Base-by-base conservation (phyloP, 2,113 vertebrate genomes). In the Hippocampus abdominalis region DNA sequence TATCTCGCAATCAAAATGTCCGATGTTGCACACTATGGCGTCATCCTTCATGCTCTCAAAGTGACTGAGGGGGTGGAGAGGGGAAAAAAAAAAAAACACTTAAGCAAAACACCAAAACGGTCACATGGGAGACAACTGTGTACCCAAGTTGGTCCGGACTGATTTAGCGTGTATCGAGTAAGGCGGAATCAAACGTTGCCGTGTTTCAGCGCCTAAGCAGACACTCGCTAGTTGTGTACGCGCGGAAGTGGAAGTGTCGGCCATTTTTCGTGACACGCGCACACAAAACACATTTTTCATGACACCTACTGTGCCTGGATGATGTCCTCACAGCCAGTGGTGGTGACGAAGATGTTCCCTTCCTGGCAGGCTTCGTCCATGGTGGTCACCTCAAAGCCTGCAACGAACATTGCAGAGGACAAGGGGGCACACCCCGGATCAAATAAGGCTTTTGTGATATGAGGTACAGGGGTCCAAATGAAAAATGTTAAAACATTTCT, bases 21-120 rank as follows among this genome's bases (percentile, higher is more conserved):
- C 97, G 4, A 98, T 99, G 85, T 99, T 99, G 76, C 97, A 99
- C 13, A 98, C 94, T 0, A 98, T 95, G 79, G 96, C 71, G 49
- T 98, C 97, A 36, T 99, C 97, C 82, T 98, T 97, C 97, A 98
- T 98, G 73, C 93, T 81, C 79, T 98, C 95, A 73, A 98, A 99
- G 90, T 99, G 97, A 51, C 97, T 98, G 85, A 16, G 9, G 23
- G 46, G 70, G 13, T 5, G 46, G 15, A 16, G 16, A 4, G 7
- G 10, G 7, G 23, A 42, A 23, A n/a, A 2, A 23, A 64, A 23
- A 2, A 10, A 13, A 13, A 18, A 39, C 39, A 4, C 15, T 3
- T 12, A 3, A 51, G 23, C 46, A 53, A 53, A 53, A 53, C 7
- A 21, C 21, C 2, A 49, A 15, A 3, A 4, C 18, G 8, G 48